These are phyloP conservation scores for Darevskia nairensis DNA, from an alignment of 2,797 vertebrate genomes.

Conservation along the genomic window DNA sequence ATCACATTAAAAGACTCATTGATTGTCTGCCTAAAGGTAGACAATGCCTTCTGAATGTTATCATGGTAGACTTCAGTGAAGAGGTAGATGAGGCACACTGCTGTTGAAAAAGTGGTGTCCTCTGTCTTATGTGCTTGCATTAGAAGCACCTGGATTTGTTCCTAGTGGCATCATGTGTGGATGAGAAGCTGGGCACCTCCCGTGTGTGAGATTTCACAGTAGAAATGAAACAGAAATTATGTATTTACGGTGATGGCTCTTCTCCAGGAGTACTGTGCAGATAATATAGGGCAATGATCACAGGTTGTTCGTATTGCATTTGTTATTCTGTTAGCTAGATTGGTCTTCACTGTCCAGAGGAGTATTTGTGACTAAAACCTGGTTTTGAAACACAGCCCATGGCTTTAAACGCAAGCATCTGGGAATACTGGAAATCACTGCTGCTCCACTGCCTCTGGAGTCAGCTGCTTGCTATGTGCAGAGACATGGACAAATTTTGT, in stretches of 20 bases:
- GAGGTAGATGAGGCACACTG: constrained; percentile 73
- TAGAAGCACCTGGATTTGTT: constrained; percentile 72
- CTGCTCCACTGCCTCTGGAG: neutral
- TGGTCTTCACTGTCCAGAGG: constrained; percentile 63
- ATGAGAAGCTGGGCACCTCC: constrained; percentile 72
- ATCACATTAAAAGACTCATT: neutral
- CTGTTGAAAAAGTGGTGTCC: constrained; percentile 65
- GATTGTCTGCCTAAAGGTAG: constrained; percentile 56
- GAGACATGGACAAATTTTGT: neutral
- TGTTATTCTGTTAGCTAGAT: constrained; percentile 57
- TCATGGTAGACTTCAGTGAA: constrained; percentile 77
- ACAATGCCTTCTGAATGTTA: constrained; percentile 73
- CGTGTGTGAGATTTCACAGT: constrained; percentile 66
- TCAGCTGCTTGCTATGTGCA: neutral
- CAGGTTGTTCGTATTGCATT: neutral
- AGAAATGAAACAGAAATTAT: constrained; percentile 67
- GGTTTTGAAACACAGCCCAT: constrained; percentile 74
- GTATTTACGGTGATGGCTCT: neutral
- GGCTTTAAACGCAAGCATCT: constrained; percentile 70
- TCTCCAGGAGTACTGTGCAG: constrained; percentile 42
- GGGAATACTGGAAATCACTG: constrained; percentile 63
- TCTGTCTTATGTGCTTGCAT: constrained; percentile 75
- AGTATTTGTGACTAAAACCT: constrained; percentile 73
- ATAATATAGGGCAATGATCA: neutral
- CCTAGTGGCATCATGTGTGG: constrained; percentile 77